These are phyloP conservation scores for Dendroctonus valens DNA, from an alignment of 1,140 invertebrate genomes.

Conservation along the genomic window DNA sequence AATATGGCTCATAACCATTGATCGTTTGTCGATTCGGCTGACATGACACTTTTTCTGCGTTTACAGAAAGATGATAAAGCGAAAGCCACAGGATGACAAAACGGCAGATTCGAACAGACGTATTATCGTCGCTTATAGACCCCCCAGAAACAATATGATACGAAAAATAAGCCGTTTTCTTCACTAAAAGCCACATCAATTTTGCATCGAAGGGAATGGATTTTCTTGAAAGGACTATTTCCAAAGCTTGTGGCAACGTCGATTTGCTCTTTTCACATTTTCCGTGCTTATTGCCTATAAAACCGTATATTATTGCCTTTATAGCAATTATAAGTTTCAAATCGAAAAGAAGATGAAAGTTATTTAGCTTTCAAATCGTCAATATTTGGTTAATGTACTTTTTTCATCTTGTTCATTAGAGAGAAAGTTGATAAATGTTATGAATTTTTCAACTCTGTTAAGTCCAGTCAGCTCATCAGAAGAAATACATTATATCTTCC, in stretches of 20 bases:
- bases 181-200: slow-evolving; percentile 28
- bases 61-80: slow-evolving; percentile 5
- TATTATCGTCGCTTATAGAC: slow-evolving; percentile 21
- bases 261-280: slow-evolving; percentile 10
- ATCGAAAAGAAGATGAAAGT: too few relatives aligned
- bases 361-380: too few relatives aligned
- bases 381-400: too few relatives aligned
- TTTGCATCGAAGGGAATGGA: slow-evolving; percentile 21
- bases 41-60: neutral
- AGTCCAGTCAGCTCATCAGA: too few relatives aligned
- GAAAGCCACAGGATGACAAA: slow-evolving; percentile 15
- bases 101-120: slow-evolving; percentile 23
- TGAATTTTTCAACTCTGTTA: too few relatives aligned
- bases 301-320: neutral
- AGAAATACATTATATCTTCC: too few relatives aligned
- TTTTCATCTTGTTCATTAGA: too few relatives aligned
- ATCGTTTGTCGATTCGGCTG: too few relatives aligned
- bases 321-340: too few relatives aligned
- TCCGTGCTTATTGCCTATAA: neutral
- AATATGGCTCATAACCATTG: too few relatives aligned
- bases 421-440: too few relatives aligned
- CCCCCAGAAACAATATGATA: slow-evolving; percentile 19
- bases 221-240: slow-evolving; percentile 14
- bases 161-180: slow-evolving; percentile 27
- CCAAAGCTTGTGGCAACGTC: slow-evolving; percentile 13